Conservation (phyloP, 2,888 invertebrate genomes). For the Crossocerus cetratus region DNA sequence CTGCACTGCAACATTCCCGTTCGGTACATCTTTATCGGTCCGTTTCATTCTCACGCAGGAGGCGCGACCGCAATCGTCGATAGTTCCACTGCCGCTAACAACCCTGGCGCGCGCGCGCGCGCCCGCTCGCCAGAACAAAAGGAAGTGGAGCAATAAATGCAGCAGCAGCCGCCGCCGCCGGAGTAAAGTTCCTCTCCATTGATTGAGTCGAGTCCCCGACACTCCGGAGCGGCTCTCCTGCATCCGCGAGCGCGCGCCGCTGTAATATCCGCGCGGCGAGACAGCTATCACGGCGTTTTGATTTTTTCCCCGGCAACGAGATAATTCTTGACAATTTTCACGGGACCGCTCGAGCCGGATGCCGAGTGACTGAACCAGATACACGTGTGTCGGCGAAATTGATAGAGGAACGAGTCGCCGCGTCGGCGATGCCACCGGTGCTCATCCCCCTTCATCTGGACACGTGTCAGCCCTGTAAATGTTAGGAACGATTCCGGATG, state of each 20-base stretch:
- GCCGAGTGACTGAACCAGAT: slow-evolving; percentile 10
- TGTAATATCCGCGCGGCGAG: not conserved
- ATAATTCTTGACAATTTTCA: slow-evolving; percentile 6
- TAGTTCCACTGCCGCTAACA: not conserved
- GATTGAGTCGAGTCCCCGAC: too few relatives aligned
- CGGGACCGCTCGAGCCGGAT: not conserved
- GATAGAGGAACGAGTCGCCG: slow-evolving; percentile 12
- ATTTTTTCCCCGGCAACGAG: not conserved
- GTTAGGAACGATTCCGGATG: slow-evolving; percentile 27
- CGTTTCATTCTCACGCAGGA: slow-evolving; percentile 32
- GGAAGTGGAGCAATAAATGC: not conserved
- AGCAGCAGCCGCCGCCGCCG: too few relatives aligned
- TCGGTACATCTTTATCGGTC: slow-evolving; percentile 17
- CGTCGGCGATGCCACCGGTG: not conserved
- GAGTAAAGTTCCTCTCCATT: too few relatives aligned
- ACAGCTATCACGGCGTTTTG: not conserved
- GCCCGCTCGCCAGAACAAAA: not conserved
- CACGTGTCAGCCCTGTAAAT: slow-evolving; percentile 19
- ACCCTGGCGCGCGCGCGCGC: not conserved
- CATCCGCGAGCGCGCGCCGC: too few relatives aligned
- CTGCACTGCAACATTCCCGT: slow-evolving; percentile 32
- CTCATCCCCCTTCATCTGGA: not conserved
- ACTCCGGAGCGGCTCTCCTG: too few relatives aligned
- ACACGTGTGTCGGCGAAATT: slow-evolving; percentile 4
- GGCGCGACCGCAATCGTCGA: not conserved